A percentile compares a stretch with the other conserved stretches of the same genome.
phyloP scores from a whole-genome alignment of 2,888 invertebrate species.

The Calameuta pallipes region DNA sequence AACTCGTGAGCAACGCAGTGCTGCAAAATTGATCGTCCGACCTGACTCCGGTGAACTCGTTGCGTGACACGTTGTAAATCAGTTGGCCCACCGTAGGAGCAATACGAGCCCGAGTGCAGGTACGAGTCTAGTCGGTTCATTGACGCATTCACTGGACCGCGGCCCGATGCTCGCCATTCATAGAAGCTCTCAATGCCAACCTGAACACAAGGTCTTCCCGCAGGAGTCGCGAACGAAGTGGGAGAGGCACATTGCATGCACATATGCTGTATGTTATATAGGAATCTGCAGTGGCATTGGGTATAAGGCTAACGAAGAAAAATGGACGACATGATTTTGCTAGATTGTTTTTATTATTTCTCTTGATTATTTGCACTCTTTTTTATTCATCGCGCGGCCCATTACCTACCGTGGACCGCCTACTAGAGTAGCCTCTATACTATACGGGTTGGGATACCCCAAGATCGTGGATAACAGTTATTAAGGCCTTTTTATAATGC shows the following conservation, averaged over 20 bases:
- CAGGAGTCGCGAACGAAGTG: neutral
- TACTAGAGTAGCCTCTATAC: slow-evolving; percentile 42
- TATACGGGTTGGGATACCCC: slow-evolving; percentile 45
- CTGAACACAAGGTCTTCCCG: neutral
- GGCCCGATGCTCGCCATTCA: slow-evolving; percentile 47
- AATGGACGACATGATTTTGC: neutral
- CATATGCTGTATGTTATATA: neutral
- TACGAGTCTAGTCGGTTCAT: slow-evolving; percentile 52
- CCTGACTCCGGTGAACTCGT: slow-evolving; percentile 41
- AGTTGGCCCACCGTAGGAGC: slow-evolving; percentile 43
- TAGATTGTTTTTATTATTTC: neutral
- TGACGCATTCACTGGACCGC: slow-evolving; percentile 45
- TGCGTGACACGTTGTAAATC: slow-evolving; percentile 53
- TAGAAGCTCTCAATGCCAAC: slow-evolving; percentile 23
- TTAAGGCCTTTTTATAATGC: slow-evolving; percentile 65
- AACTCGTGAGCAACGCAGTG: neutral
- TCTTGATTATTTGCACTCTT: neutral
- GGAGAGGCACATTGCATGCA: neutral
- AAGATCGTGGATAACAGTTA: slow-evolving; percentile 66
- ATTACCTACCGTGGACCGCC: slow-evolving; percentile 46
- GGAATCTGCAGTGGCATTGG: neutral
- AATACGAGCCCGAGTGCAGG: slow-evolving; percentile 48
- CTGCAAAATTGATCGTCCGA: neutral
- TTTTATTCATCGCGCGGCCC: slow-evolving; percentile 19
- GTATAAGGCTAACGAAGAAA: neutral